Percentiles rank a stretch among this genome's conserved stretches.
Evolutionary conservation across 2,888 invertebrate species (phyloP).

Genomic region (Abscondita cerata): DNA sequence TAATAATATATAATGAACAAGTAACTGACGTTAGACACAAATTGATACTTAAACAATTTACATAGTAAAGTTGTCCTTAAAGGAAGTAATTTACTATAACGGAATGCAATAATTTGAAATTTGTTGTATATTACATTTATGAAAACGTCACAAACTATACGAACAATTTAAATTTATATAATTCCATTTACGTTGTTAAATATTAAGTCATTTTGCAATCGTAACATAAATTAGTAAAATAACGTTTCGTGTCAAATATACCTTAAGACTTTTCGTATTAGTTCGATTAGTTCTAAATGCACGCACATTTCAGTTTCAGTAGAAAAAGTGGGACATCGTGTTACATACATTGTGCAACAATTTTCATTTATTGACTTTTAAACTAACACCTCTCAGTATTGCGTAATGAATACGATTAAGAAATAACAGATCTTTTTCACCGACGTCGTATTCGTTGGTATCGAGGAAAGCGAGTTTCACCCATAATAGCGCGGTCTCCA

Average conservation of each 20-base stretch:
- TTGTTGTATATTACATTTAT: background rate
- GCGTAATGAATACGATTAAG: too few species aligned
- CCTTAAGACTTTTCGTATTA: background rate
- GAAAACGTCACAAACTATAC: background rate
- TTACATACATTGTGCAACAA: too few species aligned
- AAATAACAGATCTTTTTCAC: too few species aligned
- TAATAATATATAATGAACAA: background rate
- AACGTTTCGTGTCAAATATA: constrained; percentile 5
- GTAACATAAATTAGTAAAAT: constrained; percentile 6
- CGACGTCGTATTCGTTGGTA: too few species aligned
- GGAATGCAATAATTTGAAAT: background rate
- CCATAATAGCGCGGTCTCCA: too few species aligned
- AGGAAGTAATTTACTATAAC: background rate
- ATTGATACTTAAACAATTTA: background rate
- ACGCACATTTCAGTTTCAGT: background rate
- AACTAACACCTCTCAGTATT: too few species aligned
- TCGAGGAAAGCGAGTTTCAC: too few species aligned
- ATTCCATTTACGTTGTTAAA: background rate
- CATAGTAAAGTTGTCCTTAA: background rate
- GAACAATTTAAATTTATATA: constrained; percentile 1
- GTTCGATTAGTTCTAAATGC: background rate
- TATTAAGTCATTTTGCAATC: constrained; percentile 4
- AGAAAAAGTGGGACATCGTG: too few species aligned
- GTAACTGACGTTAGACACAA: background rate
- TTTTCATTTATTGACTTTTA: too few species aligned